phyloP scores from a whole-genome alignment of 2,113 vertebrate genomes.

The Heterotilapia buettikoferi region DNA sequence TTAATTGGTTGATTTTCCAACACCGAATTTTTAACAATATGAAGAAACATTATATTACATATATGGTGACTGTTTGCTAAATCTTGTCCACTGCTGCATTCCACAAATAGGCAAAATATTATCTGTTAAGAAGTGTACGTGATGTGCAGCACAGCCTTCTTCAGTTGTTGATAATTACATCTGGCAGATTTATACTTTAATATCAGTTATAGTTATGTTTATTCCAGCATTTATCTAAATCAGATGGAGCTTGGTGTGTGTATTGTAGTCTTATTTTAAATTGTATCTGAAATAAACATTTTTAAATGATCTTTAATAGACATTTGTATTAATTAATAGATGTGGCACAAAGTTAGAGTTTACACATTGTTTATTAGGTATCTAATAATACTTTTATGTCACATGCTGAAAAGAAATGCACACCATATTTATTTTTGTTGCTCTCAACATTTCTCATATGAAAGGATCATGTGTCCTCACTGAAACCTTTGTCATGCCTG shows the following conservation, averaged over 20 bases:
- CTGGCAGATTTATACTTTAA: fast-evolving
- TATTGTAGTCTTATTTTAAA: neutral
- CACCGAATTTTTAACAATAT: neutral
- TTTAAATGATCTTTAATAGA: neutral
- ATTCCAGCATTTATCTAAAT: neutral
- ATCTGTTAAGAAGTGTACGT: neutral
- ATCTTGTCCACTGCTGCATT: neutral
- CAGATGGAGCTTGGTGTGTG: neutral
- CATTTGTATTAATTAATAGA: neutral
- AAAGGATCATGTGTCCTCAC: neutral
- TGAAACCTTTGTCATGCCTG: neutral
- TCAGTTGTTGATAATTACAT: neutral
- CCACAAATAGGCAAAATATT: neutral
- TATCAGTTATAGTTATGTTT: neutral
- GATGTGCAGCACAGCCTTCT: neutral
- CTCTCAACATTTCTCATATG: neutral
- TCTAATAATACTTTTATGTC: neutral
- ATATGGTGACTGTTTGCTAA: neutral
- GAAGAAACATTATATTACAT: neutral
- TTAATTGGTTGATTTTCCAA: neutral
- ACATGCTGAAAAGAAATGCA: neutral
- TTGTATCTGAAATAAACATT: neutral
- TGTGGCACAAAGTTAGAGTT: neutral
- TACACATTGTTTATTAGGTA: neutral
- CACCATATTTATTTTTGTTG: neutral